Percentiles rank a stretch among this genome's conserved stretches.
phyloP scores from a whole-genome alignment of 1,140 invertebrate species.

The Drosophila lacertosa region DNA sequence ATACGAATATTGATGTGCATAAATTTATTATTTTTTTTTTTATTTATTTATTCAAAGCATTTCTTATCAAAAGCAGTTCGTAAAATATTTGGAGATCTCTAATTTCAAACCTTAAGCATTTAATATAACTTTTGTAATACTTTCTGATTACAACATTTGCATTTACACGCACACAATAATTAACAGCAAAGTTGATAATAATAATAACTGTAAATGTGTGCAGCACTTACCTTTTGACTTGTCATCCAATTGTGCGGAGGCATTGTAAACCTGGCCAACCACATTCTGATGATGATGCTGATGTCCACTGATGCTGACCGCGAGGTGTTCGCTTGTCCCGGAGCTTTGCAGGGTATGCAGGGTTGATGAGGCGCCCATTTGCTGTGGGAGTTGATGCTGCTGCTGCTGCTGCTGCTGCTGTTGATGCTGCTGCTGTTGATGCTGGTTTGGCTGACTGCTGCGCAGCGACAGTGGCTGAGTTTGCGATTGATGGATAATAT shows the following conservation, averaged over 20 bases:
- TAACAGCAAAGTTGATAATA: too few relatives aligned
- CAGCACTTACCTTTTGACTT: conserved; percentile 65
- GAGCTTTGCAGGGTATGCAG: conserved; percentile 51
- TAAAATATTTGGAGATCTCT: too few relatives aligned
- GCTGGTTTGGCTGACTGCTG: conserved; percentile 16
- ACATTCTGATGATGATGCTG: conserved; percentile 53
- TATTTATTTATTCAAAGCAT: too few relatives aligned
- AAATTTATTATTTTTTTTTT: too few relatives aligned
- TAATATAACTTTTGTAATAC: too few relatives aligned
- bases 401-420: conserved; percentile 43
- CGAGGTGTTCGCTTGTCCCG: conserved; percentile 37
- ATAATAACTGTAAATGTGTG: too few relatives aligned
- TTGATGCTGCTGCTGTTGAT: conserved; percentile 40
- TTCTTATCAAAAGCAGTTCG: too few relatives aligned
- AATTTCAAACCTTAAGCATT: too few relatives aligned
- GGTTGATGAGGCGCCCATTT: conserved; percentile 44
- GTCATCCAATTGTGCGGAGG: conserved; percentile 54
- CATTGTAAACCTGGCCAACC: conserved; percentile 45
- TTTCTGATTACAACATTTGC: too few relatives aligned
- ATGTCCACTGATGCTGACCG: conserved; percentile 35
- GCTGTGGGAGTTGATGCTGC: conserved; percentile 48
- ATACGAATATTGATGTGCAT: too few relatives aligned
- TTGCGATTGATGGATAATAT: conserved; percentile 41
- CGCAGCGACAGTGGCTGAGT: conserved; percentile 29
- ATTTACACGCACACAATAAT: too few relatives aligned